A percentile compares a stretch with the other conserved stretches of the same genome.
Conservation (phyloP, 2,888 invertebrate genomes). For the Clostera curtula region DNA sequence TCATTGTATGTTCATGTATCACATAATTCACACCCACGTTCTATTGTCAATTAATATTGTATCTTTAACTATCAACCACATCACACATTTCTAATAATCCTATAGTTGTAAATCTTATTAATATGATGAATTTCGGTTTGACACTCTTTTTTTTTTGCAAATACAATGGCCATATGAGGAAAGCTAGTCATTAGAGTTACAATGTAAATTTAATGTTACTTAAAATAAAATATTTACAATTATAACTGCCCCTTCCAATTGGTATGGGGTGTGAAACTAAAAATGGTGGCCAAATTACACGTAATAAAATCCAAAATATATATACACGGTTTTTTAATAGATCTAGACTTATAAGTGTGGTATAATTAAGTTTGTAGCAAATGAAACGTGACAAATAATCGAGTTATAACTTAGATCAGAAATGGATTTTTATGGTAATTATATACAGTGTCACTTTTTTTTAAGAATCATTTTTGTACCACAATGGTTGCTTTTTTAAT, state of each 20-base stretch:
- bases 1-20: too few relatives aligned
- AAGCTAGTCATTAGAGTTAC: constrained; percentile 72
- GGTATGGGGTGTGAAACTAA: constrained; percentile 61
- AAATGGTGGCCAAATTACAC: constrained; percentile 74
- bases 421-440: too few relatives aligned
- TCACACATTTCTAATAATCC: constrained; percentile 18
- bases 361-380: constrained; percentile 20
- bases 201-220: constrained; percentile 63
- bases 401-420: constrained; percentile 4
- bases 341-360: constrained; percentile 27
- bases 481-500: too few relatives aligned
- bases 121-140: constrained; percentile 14
- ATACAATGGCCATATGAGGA: constrained; percentile 67
- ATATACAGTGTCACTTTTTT: too few relatives aligned
- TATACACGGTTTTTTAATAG: constrained; percentile 69
- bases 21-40: background rate
- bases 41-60: background rate
- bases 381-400: constrained; percentile 7
- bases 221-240: constrained; percentile 63
- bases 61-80: constrained; percentile 30
- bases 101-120: constrained; percentile 16
- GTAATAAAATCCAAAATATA: constrained; percentile 71
- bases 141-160: constrained; percentile 30
- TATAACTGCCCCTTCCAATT: constrained; percentile 54
- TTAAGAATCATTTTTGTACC: too few relatives aligned